A percentile compares a stretch with the other conserved stretches of the same genome.
Evolutionary conservation across 2,113 vertebrate genomes (phyloP).

Genomic region (Ceratotherium simum): DNA sequence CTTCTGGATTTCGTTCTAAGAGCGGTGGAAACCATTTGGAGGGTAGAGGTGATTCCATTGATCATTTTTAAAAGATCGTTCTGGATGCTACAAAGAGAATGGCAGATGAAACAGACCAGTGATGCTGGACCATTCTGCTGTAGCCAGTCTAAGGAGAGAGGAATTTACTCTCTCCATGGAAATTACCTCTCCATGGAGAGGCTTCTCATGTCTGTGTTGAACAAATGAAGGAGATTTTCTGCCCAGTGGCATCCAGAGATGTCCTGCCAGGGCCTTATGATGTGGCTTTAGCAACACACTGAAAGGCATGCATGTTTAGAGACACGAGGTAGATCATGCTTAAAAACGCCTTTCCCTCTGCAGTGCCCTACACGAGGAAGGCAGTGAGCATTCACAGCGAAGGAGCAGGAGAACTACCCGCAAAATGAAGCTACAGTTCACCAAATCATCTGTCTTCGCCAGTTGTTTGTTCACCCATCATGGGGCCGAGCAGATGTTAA

Average conservation of each 20-base stretch:
- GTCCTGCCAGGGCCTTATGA: background rate
- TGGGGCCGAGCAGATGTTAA: background rate
- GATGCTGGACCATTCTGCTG: background rate
- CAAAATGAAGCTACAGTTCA: background rate
- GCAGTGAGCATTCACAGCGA: background rate
- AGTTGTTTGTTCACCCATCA: background rate
- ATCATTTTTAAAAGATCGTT: background rate
- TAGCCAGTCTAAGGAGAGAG: background rate
- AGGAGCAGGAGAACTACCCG: background rate
- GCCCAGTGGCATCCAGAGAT: background rate
- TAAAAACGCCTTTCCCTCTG: background rate
- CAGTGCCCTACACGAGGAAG: fast-evolving
- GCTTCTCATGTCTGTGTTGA: background rate
- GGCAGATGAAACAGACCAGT: background rate
- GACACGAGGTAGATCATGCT: background rate
- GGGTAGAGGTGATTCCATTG: background rate
- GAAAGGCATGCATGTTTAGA: background rate
- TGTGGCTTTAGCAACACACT: background rate
- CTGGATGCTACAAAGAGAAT: background rate
- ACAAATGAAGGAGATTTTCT: background rate
- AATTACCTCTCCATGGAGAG: too few relatives aligned
- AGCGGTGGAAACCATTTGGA: background rate
- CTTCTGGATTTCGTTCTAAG: background rate
- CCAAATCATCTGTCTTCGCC: background rate
- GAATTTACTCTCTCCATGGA: background rate